Percentiles rank a stretch among this genome's conserved stretches.
Conservation (phyloP, 2,888 invertebrate species). For the Eugnorisma glareosa region DNA sequence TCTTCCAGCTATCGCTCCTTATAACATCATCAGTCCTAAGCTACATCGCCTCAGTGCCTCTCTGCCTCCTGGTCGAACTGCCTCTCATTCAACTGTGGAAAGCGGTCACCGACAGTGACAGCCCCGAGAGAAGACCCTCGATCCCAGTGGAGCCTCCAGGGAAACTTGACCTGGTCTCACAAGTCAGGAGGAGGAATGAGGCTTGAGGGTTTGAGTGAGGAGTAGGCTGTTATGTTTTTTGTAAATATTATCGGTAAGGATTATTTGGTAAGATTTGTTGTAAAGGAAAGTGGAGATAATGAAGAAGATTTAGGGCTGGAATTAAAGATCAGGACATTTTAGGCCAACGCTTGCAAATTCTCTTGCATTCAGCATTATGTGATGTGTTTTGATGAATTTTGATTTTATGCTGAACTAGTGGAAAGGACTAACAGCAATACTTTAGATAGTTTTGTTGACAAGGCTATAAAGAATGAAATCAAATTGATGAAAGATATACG, state of each 20-base stretch:
- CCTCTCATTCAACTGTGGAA: constrained; percentile 85
- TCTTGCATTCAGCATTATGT: not conserved
- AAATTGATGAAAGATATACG: not conserved
- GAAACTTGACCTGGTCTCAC: constrained; percentile 80
- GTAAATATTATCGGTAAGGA: constrained; percentile 33
- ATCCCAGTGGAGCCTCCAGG: constrained; percentile 50
- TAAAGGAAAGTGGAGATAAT: not conserved
- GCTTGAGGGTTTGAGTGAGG: constrained; percentile 64
- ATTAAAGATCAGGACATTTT: not conserved
- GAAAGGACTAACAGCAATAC: not conserved
- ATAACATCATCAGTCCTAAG: constrained; percentile 81
- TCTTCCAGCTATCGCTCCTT: constrained; percentile 80
- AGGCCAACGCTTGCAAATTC: not conserved
- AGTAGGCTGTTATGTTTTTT: not conserved
- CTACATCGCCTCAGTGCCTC: constrained; percentile 78
- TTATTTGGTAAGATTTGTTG: not conserved
- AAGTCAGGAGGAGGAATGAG: constrained; percentile 72
- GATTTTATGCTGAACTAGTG: not conserved
- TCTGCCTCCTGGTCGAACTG: constrained; percentile 83
- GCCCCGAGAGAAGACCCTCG: constrained; percentile 46
- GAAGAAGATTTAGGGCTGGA: not conserved
- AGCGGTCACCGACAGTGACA: constrained; percentile 71
- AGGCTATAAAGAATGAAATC: not conserved
- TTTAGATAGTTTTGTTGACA: not conserved
- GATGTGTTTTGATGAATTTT: not conserved